These are phyloP conservation scores for Polypedilum pembai DNA, from an alignment of 1,140 invertebrate genomes.

Conservation along the genomic window DNA sequence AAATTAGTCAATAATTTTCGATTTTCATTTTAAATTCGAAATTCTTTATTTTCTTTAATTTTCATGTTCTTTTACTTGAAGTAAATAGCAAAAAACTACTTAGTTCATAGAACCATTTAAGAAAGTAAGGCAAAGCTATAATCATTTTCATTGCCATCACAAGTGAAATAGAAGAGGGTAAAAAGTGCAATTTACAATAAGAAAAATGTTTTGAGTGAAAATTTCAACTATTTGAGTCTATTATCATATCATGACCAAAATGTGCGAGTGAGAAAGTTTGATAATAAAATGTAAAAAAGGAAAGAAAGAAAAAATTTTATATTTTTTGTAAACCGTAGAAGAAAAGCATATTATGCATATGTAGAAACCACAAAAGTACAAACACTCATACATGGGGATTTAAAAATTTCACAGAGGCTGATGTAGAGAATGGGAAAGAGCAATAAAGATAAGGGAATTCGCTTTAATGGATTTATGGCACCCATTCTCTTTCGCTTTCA, in stretches of 20 bases:
- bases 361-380: conserved; percentile 6
- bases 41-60: too few species aligned
- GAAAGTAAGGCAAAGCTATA: too few species aligned
- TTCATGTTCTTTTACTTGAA: too few species aligned
- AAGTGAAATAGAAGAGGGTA: not conserved
- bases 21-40: too few species aligned
- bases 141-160: too few species aligned
- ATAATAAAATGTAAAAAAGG: not conserved
- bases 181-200: not conserved
- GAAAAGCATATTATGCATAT: not conserved
- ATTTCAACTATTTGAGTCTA: conserved; percentile 15
- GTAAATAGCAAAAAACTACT: too few species aligned
- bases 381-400: too few species aligned
- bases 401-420: too few species aligned
- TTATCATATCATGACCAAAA: conserved; percentile 7
- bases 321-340: not conserved
- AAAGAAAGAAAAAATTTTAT: not conserved
- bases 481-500: not conserved
- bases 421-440: not conserved
- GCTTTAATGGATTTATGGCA: conserved; percentile 24
- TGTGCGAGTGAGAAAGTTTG: not conserved
- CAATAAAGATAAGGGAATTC: conserved; percentile 23
- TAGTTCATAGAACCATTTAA: too few species aligned
- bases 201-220: not conserved
- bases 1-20: too few species aligned